Percentiles rank a stretch among this genome's conserved stretches.
These are phyloP conservation scores for Hybos culiciformis DNA, from an alignment of 2,888 invertebrate species.

Conservation along the genomic window DNA sequence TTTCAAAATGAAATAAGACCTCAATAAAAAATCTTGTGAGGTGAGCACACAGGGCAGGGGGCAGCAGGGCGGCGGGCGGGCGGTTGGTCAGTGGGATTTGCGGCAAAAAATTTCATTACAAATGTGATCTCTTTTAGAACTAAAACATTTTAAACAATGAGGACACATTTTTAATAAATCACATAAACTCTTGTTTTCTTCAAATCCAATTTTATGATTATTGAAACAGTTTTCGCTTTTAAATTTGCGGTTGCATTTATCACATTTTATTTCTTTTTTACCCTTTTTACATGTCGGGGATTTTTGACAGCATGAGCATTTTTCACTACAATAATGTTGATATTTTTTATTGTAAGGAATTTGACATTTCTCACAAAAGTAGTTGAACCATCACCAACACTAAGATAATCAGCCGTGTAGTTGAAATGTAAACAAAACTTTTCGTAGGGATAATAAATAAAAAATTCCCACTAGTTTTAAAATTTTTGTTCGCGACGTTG, in stretches of 20 bases:
- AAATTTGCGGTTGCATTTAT: not conserved
- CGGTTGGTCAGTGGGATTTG: no score
- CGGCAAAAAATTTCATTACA: not conserved
- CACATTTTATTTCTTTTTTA: not conserved
- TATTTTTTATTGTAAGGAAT: conserved; percentile 13
- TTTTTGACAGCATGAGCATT: not conserved
- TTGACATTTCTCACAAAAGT: conserved; percentile 18
- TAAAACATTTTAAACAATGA: not conserved
- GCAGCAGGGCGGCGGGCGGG: no score
- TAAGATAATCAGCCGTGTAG: no score
- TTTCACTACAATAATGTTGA: conserved; percentile 8
- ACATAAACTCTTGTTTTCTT: not conserved
- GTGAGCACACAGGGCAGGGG: no score
- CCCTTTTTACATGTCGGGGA: not conserved
- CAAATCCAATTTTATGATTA: not conserved
- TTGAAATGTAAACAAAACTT: no score
- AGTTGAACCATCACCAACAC: no score
- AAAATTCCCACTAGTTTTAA: no score
- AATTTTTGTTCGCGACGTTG: no score
- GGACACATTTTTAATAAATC: not conserved
- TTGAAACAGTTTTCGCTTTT: not conserved
- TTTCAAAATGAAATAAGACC: not conserved
- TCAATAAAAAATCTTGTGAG: not conserved
- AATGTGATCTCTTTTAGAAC: not conserved
- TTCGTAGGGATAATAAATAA: no score